A percentile compares a stretch with the other conserved stretches of the same genome.
Conservation (phyloP, 2,797 vertebrate species). For the Cossypha polioptera region DNA sequence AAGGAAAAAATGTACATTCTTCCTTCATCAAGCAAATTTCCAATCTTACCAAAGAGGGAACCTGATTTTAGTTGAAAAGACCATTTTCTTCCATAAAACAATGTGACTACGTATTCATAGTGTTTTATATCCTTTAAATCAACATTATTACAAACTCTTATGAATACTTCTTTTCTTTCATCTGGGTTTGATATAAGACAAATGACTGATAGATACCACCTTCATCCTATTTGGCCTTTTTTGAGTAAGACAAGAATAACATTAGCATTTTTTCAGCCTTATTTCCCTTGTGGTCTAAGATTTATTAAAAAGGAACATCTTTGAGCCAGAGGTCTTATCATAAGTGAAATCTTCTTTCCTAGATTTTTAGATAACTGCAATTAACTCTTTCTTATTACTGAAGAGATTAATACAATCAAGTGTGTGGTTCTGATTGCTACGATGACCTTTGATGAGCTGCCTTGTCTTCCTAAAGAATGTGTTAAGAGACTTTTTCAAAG, state of each 20-base stretch:
- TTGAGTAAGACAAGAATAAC: not conserved
- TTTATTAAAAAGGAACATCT: slow-evolving; percentile 41
- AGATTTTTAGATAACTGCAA: not conserved
- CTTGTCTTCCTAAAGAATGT: slow-evolving; percentile 2
- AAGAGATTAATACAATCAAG: slow-evolving; percentile 17
- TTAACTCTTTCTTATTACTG: not conserved
- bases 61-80: not conserved
- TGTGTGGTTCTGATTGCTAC: not conserved
- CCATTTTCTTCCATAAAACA: not conserved
- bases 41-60: not conserved
- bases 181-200: not conserved
- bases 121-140: not conserved
- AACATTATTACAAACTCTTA: not conserved
- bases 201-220: not conserved
- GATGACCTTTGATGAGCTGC: slow-evolving; percentile 20
- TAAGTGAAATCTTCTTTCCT: slow-evolving; percentile 1
- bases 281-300: slow-evolving; percentile 40
- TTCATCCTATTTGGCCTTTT: not conserved
- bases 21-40: not conserved
- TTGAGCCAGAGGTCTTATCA: not conserved
- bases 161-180: not conserved
- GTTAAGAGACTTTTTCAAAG: not conserved
- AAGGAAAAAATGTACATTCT: not conserved
- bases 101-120: not conserved
- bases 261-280: not conserved